Percentiles rank a stretch among this genome's conserved stretches.
phyloP scores from a whole-genome alignment of 1,140 invertebrate species.

The Anastatus disparis region DNA sequence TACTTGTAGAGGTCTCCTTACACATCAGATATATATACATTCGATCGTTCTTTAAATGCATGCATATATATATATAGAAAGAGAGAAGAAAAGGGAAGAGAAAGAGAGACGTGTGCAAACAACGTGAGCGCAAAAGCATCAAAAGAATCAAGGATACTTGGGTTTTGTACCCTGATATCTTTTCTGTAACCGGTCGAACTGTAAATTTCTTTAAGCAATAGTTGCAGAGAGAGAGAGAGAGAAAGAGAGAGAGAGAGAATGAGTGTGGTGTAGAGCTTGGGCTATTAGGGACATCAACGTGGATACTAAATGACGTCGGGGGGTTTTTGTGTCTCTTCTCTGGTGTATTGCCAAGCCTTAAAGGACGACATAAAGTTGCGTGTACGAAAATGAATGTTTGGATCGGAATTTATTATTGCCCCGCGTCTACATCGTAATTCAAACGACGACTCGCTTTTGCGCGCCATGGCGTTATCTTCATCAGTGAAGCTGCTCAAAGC shows the following conservation, averaged over 20 bases:
- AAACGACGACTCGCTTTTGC: conserved; percentile 59
- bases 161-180: too few species aligned
- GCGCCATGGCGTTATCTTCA: conserved; percentile 69
- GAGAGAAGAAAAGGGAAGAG: too few species aligned
- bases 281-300: conserved; percentile 63
- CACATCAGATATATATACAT: too few species aligned
- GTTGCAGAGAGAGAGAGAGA: too few species aligned
- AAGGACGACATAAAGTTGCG: conserved; percentile 66
- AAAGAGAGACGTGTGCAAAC: too few species aligned
- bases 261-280: conserved; percentile 20
- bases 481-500: conserved; percentile 47
- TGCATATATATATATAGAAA: too few species aligned
- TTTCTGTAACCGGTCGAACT: conserved; percentile 45
- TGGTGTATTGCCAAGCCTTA: conserved; percentile 50
- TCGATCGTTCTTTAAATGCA: too few species aligned
- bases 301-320: conserved; percentile 64
- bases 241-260: too few species aligned
- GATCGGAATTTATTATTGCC: conserved; percentile 67
- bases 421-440: conserved; percentile 61
- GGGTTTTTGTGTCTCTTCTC: too few species aligned
- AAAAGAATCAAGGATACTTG: too few species aligned
- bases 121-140: too few species aligned
- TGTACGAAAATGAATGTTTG: conserved; percentile 68
- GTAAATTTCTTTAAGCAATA: conserved; percentile 51
- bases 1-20: too few species aligned